Percentiles rank a stretch among this genome's conserved stretches.
These are phyloP conservation scores for Acanthosepion esculentum DNA, from an alignment of 2,888 invertebrate species.

Conservation along the genomic window DNA sequence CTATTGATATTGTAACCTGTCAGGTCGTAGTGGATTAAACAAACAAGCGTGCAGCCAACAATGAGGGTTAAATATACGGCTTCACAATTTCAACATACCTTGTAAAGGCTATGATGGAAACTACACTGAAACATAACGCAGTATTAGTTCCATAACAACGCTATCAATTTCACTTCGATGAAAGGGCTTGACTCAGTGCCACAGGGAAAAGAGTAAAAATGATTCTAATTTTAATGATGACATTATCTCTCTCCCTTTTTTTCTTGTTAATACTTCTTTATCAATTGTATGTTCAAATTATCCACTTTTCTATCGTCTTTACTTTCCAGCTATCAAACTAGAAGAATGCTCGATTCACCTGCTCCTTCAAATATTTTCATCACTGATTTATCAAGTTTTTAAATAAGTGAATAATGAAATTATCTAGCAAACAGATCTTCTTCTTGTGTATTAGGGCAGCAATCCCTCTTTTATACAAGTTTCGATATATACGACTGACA, in stretches of 20 bases:
- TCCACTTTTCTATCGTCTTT: not conserved
- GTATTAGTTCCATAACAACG: not conserved
- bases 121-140: not conserved
- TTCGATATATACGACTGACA: too few relatives aligned
- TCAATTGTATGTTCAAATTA: not conserved
- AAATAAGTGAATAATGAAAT: not conserved
- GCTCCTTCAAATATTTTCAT: not conserved
- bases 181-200: not conserved
- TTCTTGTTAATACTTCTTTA: not conserved
- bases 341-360: not conserved
- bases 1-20: not conserved
- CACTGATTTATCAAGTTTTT: not conserved
- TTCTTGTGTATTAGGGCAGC: not conserved
- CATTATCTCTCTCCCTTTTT: not conserved
- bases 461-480: too few relatives aligned
- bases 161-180: constrained; percentile 33
- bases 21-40: not conserved
- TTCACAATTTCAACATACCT: not conserved
- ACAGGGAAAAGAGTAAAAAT: not conserved
- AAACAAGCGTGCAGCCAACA: constrained; percentile 21
- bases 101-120: not conserved
- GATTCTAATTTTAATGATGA: not conserved
- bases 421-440: not conserved
- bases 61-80: constrained; percentile 20
- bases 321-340: not conserved